Base-by-base conservation (phyloP, 2,797 vertebrate genomes). In the Sciurus carolinensis region DNA sequence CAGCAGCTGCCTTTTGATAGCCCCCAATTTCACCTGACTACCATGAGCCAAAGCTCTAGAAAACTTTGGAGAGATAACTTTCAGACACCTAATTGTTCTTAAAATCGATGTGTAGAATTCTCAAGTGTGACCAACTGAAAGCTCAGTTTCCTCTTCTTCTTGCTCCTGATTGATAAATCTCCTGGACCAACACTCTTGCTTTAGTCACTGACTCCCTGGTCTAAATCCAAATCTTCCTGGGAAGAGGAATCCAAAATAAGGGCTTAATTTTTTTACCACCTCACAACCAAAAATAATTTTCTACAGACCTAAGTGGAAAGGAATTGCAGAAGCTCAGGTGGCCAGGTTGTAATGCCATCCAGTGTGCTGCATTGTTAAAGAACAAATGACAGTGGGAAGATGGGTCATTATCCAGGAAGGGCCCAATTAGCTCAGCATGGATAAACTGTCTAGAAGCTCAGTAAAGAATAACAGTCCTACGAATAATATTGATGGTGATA, bases 401-500 rank as follows among this genome's bases (percentile, higher is more conserved):
- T 59, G 39, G 26, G 28, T 69, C 83, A 0, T 59, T 87, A 33
- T 47, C 64, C 36, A 44, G 11, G 73, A 84, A 72, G 54, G 57
- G 7, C 30, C 62, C 28, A 4, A 26, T 82, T 90, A 86, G 52
- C 75, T 52, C 57, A 77, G 26, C 30, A 33, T 75, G 54, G n/a
- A 69, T 50, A 50, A 91, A 59, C 36, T 85, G 7, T 82, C 18
- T 36, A 79, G 87, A 90, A 92, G 52, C 84, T 44, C 44, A 73
- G 42, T 73, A 42, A 81, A 85, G 28, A 75, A 47, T 77, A 85
- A 59, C 12, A 81, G 26, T 39, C 26, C 88, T 47, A 30, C 26
- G 36, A 95, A 83, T 79, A 36, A 80, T 72, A 94, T 57, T 88
- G 24, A 80, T 77, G 50, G 30, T 94, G 81, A 84, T 85, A 88